Percentiles rank a stretch among this genome's conserved stretches.
These are phyloP conservation scores for Disparrhopalites patrizii DNA, from an alignment of 2,888 invertebrate species.

Conservation along the genomic window DNA sequence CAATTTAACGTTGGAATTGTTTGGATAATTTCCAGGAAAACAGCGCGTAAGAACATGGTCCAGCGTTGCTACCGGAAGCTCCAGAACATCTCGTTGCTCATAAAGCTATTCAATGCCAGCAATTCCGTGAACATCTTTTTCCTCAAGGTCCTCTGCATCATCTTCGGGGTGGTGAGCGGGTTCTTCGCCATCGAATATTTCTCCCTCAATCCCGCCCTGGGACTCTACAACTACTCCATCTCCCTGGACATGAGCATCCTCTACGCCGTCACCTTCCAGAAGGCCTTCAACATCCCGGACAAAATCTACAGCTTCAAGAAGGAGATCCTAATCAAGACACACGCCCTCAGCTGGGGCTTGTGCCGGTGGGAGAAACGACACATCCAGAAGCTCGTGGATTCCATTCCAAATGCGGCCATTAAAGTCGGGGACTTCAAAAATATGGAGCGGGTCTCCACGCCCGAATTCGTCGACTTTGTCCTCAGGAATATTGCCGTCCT, in stretches of 20 bases:
- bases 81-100: not conserved
- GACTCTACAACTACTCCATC: not conserved
- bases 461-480: not conserved
- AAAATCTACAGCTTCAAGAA: not conserved
- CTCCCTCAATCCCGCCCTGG: not conserved
- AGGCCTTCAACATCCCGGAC: not conserved
- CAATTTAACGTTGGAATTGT: too few relatives aligned
- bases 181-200: not conserved
- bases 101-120: not conserved
- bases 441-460: not conserved
- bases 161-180: not conserved
- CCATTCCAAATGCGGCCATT: not conserved
- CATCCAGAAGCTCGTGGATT: not conserved
- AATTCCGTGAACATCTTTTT: not conserved
- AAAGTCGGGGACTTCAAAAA: not conserved
- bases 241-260: conserved; percentile 2
- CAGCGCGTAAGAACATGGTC: not conserved
- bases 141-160: not conserved
- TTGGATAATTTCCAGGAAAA: not conserved
- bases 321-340: not conserved
- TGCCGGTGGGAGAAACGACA: not conserved
- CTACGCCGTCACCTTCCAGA: not conserved
- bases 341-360: not conserved
- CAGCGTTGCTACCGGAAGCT: not conserved
- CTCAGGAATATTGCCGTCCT: not conserved